Evolutionary conservation across 1,140 invertebrate species (phyloP).

Genomic region (Diprion similis): DNA sequence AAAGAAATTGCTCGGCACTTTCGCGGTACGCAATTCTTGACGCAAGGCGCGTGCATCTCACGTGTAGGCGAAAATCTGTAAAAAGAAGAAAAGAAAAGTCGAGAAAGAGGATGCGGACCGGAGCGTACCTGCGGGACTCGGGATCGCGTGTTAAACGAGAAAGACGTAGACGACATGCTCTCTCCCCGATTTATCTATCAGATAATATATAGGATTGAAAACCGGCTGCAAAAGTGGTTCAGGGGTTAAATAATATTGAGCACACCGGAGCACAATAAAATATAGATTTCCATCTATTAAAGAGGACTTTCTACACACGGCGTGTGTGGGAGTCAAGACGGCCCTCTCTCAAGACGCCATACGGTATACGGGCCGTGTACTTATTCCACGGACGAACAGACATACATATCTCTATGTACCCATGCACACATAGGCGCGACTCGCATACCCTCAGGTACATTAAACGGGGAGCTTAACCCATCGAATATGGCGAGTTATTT

Average conservation of each 20-base stretch:
- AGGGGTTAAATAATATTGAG: conserved; percentile 47
- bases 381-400: conserved; percentile 1
- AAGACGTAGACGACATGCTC: conserved; percentile 14
- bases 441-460: not conserved
- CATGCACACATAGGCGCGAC: no score
- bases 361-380: conserved; percentile 43
- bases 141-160: conserved; percentile 34
- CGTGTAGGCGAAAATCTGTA: not conserved
- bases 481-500: not conserved
- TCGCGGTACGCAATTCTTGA: no score
- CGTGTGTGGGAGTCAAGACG: conserved; percentile 44
- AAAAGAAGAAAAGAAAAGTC: no score
- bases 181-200: conserved; percentile 9
- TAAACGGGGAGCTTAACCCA: not conserved
- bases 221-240: conserved; percentile 31
- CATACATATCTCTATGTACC: no score
- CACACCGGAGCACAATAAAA: conserved; percentile 53
- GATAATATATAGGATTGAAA: conserved; percentile 21
- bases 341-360: conserved; percentile 38
- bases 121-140: no score
- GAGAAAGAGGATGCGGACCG: no score
- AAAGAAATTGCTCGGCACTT: no score
- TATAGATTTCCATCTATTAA: conserved; percentile 57
- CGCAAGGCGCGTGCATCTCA: no score
- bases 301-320: conserved; percentile 49